These are phyloP conservation scores for Ramphastos sulfuratus DNA, from an alignment of 2,113 vertebrate genomes.

Conservation along the genomic window DNA sequence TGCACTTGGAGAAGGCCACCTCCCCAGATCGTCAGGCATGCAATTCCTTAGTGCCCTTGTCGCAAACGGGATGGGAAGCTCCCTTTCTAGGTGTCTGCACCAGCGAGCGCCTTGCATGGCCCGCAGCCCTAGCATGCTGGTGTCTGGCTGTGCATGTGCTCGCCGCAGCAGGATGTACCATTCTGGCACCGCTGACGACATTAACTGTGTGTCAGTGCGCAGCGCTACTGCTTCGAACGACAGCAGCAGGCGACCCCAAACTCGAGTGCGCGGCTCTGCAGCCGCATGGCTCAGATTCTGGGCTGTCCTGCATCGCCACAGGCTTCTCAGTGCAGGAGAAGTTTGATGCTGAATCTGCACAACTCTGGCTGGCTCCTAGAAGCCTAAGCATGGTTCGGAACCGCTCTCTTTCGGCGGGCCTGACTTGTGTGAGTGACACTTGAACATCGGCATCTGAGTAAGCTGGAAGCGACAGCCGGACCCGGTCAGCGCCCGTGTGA, in stretches of 20 bases:
- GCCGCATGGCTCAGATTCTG: neutral
- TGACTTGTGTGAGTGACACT: accelerated
- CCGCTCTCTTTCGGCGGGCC: neutral
- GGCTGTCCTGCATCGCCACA: neutral
- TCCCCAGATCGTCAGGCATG: neutral
- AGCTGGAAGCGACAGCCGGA: neutral
- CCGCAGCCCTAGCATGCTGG: accelerated
- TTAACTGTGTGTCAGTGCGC: accelerated
- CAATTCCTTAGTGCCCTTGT: neutral
- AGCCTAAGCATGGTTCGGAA: neutral
- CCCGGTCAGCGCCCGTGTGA: neutral
- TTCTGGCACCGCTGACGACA: neutral
- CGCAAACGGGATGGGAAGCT: neutral
- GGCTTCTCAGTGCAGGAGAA: neutral
- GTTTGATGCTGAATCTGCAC: neutral
- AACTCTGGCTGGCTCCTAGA: neutral
- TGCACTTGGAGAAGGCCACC: neutral
- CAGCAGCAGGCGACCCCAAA: neutral
- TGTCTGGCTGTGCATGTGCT: neutral
- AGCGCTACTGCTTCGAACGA: neutral
- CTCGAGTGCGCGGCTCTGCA: neutral
- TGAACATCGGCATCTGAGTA: neutral
- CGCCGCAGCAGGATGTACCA: neutral
- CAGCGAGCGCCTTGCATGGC: neutral
- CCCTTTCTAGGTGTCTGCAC: neutral